phyloP scores from a whole-genome alignment of 1,140 invertebrate species.

The Drosophila yakuba region DNA sequence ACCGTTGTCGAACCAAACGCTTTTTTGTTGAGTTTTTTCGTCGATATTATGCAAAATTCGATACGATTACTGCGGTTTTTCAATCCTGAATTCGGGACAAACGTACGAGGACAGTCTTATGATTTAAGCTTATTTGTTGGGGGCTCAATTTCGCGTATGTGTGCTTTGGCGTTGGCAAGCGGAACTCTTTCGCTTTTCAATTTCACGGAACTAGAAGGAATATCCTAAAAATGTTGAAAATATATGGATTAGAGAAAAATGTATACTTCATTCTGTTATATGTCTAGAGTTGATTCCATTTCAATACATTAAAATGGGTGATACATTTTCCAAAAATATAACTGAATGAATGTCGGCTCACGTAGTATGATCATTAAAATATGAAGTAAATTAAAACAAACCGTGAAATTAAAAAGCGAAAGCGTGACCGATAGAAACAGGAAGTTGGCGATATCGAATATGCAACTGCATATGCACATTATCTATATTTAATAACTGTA shows the following conservation, averaged over 20 bases:
- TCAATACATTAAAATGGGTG: too few relatives aligned
- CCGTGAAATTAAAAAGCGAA: conserved; percentile 15
- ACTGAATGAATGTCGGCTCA: too few relatives aligned
- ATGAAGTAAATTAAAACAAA: background rate
- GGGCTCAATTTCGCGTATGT: conserved; percentile 53
- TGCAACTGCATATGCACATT: conserved; percentile 45
- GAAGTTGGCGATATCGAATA: conserved; percentile 48
- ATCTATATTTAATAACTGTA: conserved; percentile 70
- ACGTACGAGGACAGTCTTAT: conserved; percentile 44
- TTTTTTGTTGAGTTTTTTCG: conserved; percentile 53
- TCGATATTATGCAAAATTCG: conserved; percentile 25
- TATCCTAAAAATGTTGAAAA: background rate
- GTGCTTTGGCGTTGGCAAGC: conserved; percentile 21
- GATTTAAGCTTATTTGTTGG: conserved; percentile 65
- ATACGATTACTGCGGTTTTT: conserved; percentile 25
- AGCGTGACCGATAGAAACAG: background rate
- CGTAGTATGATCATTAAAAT: too few relatives aligned
- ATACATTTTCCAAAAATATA: too few relatives aligned
- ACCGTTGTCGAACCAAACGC: conserved; percentile 27
- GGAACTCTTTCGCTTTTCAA: conserved; percentile 10
- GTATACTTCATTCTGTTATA: too few relatives aligned
- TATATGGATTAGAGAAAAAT: background rate
- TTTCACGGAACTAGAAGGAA: background rate
- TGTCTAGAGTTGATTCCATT: too few relatives aligned
- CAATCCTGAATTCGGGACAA: conserved; percentile 19